Evolutionary conservation across 2,113 vertebrate genomes (phyloP), one percentile per base, ranked within the genome.

Genomic region (Cyphomyrus discorhynchus): DNA sequence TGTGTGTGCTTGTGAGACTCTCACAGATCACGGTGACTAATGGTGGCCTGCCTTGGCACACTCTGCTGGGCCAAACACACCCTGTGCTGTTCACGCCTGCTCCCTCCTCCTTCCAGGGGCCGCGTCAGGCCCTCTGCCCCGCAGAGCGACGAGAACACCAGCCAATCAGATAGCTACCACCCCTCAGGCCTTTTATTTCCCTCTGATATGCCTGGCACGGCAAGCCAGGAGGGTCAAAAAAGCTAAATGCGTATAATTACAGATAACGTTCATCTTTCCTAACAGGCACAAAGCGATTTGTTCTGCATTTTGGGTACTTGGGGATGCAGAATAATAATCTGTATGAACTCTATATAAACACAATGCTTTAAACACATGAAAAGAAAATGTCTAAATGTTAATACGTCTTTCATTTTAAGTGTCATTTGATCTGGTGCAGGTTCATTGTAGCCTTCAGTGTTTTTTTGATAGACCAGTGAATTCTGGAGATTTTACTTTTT

Each of bases 1-100:
- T 39, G 50, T 21, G 50, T 56, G n/a, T 19, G 6, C 27, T 11
- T n/a, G n/a, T 77, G 88, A 49, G 46, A 49, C 88, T 88, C 45
- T 74, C 62, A 31, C 62, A 77, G 88, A 88, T 66, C n/a, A 80
- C 45, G 15, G 49, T 89, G 70, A 82, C 88, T 89, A 83, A 83
- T 53, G 70, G 17, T 10, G 45, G 62, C 74, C 49, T n/a, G 77
- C 49, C 47, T 21, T 39, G 74, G 49, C 50, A 83, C 74, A 53
- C 88, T 19, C 70, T 49, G 87, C 58, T 13, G 42, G 45, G 58
- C 46, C 19, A 47, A 66, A 88, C 45, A 39, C 45, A 27, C 87
- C 66, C 88, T 83, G 49, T 89, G 74, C 49, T 49, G 49, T 45
- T 89, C 80, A 83, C 39, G 74, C 88, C 13, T 27, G 70, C 21